phyloP scores from a whole-genome alignment of 1,140 invertebrate genomes.

The Nymphalis io region DNA sequence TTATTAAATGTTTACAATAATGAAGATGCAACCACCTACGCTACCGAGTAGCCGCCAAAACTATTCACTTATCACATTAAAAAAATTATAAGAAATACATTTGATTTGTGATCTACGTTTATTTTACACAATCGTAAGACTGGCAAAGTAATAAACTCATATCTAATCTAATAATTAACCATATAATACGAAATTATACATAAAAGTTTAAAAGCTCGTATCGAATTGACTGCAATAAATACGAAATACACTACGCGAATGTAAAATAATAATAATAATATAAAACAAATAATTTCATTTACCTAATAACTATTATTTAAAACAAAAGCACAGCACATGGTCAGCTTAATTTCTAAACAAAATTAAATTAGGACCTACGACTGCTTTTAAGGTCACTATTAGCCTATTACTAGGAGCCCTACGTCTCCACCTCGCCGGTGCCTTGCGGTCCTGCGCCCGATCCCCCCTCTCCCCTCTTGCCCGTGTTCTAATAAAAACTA shows the following conservation, averaged over 20 bases:
- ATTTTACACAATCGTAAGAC: conserved; percentile 61
- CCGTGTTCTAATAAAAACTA: conserved; percentile 63
- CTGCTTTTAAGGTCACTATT: conserved; percentile 69
- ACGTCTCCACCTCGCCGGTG: conserved; percentile 44
- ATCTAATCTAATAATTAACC: conserved; percentile 50
- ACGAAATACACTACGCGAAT: conserved; percentile 60
- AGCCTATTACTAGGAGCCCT: conserved; percentile 71
- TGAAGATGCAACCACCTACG: conserved; percentile 71
- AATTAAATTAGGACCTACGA: conserved; percentile 72
- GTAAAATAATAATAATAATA: conserved; percentile 68
- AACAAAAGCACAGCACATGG: conserved; percentile 80
- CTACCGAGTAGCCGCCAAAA: conserved; percentile 67
- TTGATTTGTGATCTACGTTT: conserved; percentile 69
- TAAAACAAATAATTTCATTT: conserved; percentile 76
- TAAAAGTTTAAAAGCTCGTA: conserved; percentile 63
- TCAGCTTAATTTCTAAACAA: conserved; percentile 74
- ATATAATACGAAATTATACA: conserved; percentile 51
- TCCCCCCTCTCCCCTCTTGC: conserved; percentile 37
- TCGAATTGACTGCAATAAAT: conserved; percentile 76
- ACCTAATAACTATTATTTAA: conserved; percentile 72
- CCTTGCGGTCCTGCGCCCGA: neutral
- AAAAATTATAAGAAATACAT: conserved; percentile 63
- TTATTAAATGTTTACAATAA: conserved; percentile 63
- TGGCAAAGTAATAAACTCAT: conserved; percentile 63
- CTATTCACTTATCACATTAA: conserved; percentile 62